Evolutionary conservation across 2,888 invertebrate species (phyloP), one percentile per base, ranked within the genome.

Genomic region (Drosophila phalerata): DNA sequence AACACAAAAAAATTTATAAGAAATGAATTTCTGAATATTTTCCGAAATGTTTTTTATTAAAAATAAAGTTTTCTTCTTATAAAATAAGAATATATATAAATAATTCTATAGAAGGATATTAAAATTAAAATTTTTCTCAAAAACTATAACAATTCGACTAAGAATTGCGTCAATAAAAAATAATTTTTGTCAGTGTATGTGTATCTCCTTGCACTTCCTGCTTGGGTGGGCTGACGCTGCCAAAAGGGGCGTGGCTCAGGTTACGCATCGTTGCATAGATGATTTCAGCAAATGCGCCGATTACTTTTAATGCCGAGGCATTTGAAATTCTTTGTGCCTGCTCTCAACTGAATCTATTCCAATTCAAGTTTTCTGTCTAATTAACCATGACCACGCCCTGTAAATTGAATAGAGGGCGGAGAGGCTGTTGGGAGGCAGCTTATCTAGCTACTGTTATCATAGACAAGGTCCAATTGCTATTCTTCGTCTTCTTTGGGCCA

Each of bases 211-310:
- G 73, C 72, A 82, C 77, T 83, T 89, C 83, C 77, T 86, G 81
- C 82, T 77, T 79, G 79, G 86, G 79, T 90, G 89, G 85, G 49
- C 73, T 53, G n/a, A 9, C 25, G 13, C 5, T 17, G 17, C 10
- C 34, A 52, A 32, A 8, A 2, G 37, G 69, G 77, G 75, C 58
- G 73, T 68, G 52, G 52, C 49, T 22, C 67, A 43, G 69, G 75
- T 81, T 84, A 87, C 84, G 89, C 89, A 87, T 87, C 89, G 78
- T 65, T 81, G 73, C 78, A 66, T 67, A 80, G 57, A 84, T 86
- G 76, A 85, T 84, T 74, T 58, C 40, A 42, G 60, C 77, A 82
- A 56, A 84, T 73, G 74, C 53, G 70, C 49, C 84, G 84, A 84
- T 84, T 89, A 81, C 73, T 73, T 84, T 84, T 84, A 65, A 80